A percentile compares a stretch with the other conserved stretches of the same genome.
phyloP scores from a whole-genome alignment of 2,797 vertebrate genomes.

The Champsocephalus esox region DNA sequence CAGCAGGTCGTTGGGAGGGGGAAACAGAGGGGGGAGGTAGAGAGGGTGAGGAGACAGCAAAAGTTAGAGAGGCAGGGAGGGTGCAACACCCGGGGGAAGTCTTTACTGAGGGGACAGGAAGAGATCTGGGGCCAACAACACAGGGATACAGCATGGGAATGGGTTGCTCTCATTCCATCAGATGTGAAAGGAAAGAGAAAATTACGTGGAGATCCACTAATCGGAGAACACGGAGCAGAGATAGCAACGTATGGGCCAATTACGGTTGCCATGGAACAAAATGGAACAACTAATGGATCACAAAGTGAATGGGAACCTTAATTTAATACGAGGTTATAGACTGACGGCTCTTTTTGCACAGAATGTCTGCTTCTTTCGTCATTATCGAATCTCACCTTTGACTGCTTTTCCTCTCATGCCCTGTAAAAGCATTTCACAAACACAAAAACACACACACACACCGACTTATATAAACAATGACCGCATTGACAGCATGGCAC shows the following conservation, averaged over 20 bases:
- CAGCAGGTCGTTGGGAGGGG: constrained; percentile 82
- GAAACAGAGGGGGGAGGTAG: constrained; percentile 34
- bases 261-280: constrained; percentile 60
- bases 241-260: constrained; percentile 47
- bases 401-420: constrained; percentile 41
- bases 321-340: constrained; percentile 46
- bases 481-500: constrained; percentile 55
- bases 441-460: constrained; percentile 7
- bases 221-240: constrained; percentile 56
- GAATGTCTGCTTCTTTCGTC: constrained; percentile 32
- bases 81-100: background rate
- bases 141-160: background rate
- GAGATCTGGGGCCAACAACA: constrained; percentile 1
- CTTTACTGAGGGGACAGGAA: constrained; percentile 17
- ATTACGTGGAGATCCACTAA: constrained; percentile 51
- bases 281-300: constrained; percentile 65
- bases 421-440: constrained; percentile 48
- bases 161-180: constrained; percentile 65
- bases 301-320: constrained; percentile 55
- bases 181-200: constrained; percentile 51
- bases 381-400: constrained; percentile 62
- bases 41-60: constrained; percentile 37
- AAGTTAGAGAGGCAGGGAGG: constrained; percentile 38
- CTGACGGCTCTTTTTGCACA: constrained; percentile 44
- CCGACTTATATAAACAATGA: constrained; percentile 31